Evolutionary conservation across 2,888 invertebrate genomes (phyloP), one percentile per base, ranked within the genome.

Genomic region (Rhorus exstirpatorius): DNA sequence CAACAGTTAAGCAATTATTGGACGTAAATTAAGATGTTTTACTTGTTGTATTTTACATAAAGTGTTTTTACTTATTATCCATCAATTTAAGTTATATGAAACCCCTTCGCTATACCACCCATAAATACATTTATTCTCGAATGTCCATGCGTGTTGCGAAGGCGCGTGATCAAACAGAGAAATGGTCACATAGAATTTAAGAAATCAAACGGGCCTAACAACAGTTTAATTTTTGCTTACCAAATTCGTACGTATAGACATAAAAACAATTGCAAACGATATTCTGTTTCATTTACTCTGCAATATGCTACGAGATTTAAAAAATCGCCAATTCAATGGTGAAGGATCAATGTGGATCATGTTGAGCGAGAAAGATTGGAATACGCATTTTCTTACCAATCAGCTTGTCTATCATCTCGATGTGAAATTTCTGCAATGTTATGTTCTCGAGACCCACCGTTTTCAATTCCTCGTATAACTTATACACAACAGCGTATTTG

Each of bases 401-500:
- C 85, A 97, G 95, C 89, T 95, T 94, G 86, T 96, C 95, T 68
- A 97, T 94, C 65, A 95, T 95, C 86, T 95, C 95, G 53, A 96
- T 95, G 88, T 97, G 97, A 0, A 96, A 94, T 84, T 96, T 96
- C 87, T 96, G 96, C 70, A 96, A 94, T 58, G 95, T 94, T 0
- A 95, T 94, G 88, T 97, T 97, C 91, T 97, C 96, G 26, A 95
- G 94, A 89, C 97, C 96, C 0, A 96, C 95, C 85, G 95, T 95
- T 26, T 96, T 95, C 10, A 97, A 93, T 81, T 96, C 96, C 19
- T 93, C 93, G 86, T 96, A 93, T 77, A 97, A 93, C 14, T 95
- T 94, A 3, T 94, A 92, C 46, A 97, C 95, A 0, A 95, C 94
- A 0, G 94, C 93, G 90, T 97, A 95, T 90, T 97, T 97, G 10